Base-by-base conservation (phyloP, 2,888 invertebrate genomes). In the Lepetodrilus schrolli region DNA sequence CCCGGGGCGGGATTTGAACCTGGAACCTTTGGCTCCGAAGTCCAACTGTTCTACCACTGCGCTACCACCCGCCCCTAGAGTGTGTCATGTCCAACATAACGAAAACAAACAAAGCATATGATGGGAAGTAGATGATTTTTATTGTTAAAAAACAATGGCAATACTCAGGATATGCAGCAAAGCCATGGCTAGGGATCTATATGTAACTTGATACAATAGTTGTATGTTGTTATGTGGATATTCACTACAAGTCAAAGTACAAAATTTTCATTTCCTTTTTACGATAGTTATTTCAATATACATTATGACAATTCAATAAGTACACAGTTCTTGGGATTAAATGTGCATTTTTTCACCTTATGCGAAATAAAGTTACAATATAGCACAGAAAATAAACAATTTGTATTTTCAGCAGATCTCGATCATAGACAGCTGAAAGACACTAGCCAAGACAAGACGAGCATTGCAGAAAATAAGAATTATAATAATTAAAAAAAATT, bases 81-180 rank as follows among this genome's bases (percentile, higher is more conserved):
- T n/a, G n/a, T n/a, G n/a, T n/a, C n/a, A n/a, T n/a, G n/a, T n/a
- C n/a, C n/a, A n/a, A n/a, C n/a, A n/a, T n/a, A n/a, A n/a, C n/a
- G n/a, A n/a, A n/a, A n/a, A n/a, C n/a, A n/a, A n/a, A n/a, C n/a
- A n/a, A n/a, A n/a, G n/a, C n/a, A n/a, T n/a, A n/a, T 43, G 43
- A 17, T 43, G 71, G 76, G 76, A 73, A 76, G 51, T 76, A 73
- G 76, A 76, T 76, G 76, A 76, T 72, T 75, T 74, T 71, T 58
- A 75, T 75, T 72, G 74, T 74, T 71, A 76, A 77, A 75, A 74
- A 70, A 48, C 69, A 75, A 58, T 75, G 78, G 76, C 72, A 78
- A 72, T 78, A 75, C 70, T 75, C 74, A 77, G 75, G 73, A 73
- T 43, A 50, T 76, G 76, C 68, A 71, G 58, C 66, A 68, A 74